Base-by-base conservation (phyloP, 2,888 invertebrate species). In the Yponomeuta malinellus region DNA sequence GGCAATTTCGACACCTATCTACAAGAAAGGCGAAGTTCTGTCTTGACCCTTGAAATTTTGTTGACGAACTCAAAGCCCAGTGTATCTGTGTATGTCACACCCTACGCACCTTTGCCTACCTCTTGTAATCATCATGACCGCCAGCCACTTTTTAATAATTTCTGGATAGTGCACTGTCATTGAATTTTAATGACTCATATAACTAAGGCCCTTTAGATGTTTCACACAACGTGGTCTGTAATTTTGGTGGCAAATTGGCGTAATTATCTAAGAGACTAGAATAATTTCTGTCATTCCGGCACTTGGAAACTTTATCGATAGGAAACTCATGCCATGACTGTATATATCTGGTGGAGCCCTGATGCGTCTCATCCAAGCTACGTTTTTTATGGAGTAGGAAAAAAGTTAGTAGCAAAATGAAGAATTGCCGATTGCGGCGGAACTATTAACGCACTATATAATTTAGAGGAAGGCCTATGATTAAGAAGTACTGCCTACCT, bases 401-500 rank as follows among this genome's bases (percentile, higher is more conserved):
- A 37, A 66, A 68, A 71, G 68, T 59, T 12, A 37, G 88, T 91
- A 85, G 91, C 91, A 82, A 91, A 87, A 90, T 90, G 87, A 90
- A 85, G 85, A 88, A 91, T 90, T 88, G 91, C 89, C 83, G 90
- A 91, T 89, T 89, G 89, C 88, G 88, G 83, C 79, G 83, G 77
- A 85, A 88, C 91, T 84, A 91, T 92, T 91, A 91, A 81, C 79
- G 80, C 76, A 83, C 85, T 85, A 80, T 90, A 83, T 91, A 90
- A 92, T 92, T 92, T 91, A 85, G 81, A 81, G 78, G 86, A 86
- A 87, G 85, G 83, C 86, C 91, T 91, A 88, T 92, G 86, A 91
- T 92, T 92, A 91, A 88, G 84, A 84, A 86, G 82, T 85, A 78
- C 88, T 88, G 91, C 91, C 90, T 90, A 90, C 91, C 91, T 90